These are phyloP conservation scores for Ranitomeya variabilis DNA, from an alignment of 2,113 vertebrate species.

Conservation along the genomic window DNA sequence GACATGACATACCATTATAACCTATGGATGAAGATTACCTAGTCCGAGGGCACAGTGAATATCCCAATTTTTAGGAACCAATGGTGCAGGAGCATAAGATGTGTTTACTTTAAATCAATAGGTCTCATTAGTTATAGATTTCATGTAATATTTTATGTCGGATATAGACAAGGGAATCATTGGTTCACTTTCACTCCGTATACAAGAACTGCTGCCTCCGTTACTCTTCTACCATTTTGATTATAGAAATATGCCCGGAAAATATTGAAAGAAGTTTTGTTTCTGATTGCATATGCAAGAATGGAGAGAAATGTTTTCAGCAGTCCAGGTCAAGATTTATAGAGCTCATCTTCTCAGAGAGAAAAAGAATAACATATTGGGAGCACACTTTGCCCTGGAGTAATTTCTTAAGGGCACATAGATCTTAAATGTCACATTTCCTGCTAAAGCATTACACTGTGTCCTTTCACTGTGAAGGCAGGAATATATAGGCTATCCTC, in stretches of 20 bases:
- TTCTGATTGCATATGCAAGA: background rate
- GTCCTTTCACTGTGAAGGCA: background rate
- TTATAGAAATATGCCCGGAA: background rate
- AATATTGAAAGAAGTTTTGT: background rate
- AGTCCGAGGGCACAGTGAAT: background rate
- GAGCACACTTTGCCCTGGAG: conserved; percentile 4
- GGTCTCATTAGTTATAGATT: background rate
- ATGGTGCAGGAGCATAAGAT: background rate
- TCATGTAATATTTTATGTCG: background rate
- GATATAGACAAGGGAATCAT: background rate
- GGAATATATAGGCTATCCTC: conserved; percentile 5
- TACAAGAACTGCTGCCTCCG: background rate
- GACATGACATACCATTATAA: background rate
- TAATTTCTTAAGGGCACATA: conserved; percentile 35
- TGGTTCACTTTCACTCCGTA: background rate
- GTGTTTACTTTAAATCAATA: background rate
- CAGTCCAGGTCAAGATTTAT: background rate
- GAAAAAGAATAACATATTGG: conserved; percentile 12
- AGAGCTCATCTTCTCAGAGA: background rate
- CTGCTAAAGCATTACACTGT: background rate
- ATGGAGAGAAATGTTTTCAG: background rate
- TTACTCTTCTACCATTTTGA: background rate
- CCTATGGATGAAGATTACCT: background rate
- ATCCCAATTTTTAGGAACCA: background rate
- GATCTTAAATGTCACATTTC: conserved; percentile 36